Evolutionary conservation across 1,140 invertebrate species (phyloP), one percentile per base, ranked within the genome.

Genomic region (Ceratina calcarata): DNA sequence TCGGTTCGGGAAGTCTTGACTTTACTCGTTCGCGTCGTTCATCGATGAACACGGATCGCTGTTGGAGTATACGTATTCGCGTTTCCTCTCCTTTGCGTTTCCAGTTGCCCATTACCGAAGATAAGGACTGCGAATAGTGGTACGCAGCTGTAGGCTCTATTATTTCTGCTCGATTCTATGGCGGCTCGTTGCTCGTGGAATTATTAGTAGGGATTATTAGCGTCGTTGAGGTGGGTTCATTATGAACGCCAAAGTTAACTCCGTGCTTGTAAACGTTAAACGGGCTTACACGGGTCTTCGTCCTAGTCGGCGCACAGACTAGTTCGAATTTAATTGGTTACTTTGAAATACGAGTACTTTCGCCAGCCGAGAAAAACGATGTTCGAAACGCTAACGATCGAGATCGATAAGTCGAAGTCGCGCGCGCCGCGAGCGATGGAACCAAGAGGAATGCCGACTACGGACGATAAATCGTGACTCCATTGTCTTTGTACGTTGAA

Each of bases 381-480:
- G 37, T 45, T 45, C 37, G 37, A 45, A 45, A 45, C 37, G 37
- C 37, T 45, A 45, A 45, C 37, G 37, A 45, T 45, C 37, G 37
- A 10, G 37, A 45, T 45, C 37, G 37, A 45, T 45, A 61, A 18
- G 37, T 6, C 2, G 27, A 27, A 61, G 57, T 20, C n/a, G 24
- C 22, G 0, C 16, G 24, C 49, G n/a, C 55, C 22, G 0, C 16
- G 24, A 24, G n/a, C 55, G 61, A 62, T 73, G 85, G 37, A 45
- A 45, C 37, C 37, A 0, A 45, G 37, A 45, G 80, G 83, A 83
- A 83, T 71, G 73, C 20, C 70, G 82, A 68, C 68, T 76, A 85
- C 81, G 81, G 86, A 87, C 86, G 71, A 86, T 86, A 87, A 88
- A 88, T 87, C 73, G 78, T 60, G 74, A 72, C 37, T 45, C 37